Conservation (phyloP, 2,113 vertebrate genomes). For the Asarcornis scutulata region DNA sequence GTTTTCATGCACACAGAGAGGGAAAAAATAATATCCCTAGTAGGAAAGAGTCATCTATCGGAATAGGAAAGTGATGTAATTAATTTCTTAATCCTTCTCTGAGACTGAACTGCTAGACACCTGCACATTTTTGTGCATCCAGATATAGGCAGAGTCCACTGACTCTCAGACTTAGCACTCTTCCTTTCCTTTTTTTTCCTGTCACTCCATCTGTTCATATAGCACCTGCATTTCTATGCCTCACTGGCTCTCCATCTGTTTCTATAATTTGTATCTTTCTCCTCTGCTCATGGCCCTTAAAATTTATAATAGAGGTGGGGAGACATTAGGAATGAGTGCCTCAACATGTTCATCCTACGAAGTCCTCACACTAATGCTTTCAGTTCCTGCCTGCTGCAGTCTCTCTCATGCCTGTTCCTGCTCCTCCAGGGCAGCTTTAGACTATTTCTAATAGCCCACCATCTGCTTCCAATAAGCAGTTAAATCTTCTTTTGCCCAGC, state of each 20-base stretch:
- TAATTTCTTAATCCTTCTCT: background rate
- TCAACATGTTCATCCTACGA: conserved; percentile 34
- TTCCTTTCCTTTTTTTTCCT: background rate
- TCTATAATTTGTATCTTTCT: conserved; percentile 45
- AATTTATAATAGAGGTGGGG: conserved; percentile 23
- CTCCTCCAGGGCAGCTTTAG: conserved; percentile 51
- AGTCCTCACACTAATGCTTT: conserved; percentile 19
- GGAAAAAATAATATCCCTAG: background rate
- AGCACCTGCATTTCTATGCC: conserved; percentile 60
- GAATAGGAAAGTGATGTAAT: background rate
- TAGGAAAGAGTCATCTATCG: background rate
- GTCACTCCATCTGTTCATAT: conserved; percentile 45
- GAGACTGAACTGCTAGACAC: background rate
- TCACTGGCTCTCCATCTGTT: conserved; percentile 63
- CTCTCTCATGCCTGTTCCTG: background rate
- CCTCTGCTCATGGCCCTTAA: conserved; percentile 15
- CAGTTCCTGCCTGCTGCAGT: conserved; percentile 1
- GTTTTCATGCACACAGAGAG: background rate
- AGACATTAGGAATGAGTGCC: conserved; percentile 19
- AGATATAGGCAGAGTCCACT: background rate
- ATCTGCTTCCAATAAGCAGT: conserved; percentile 47
- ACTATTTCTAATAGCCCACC: conserved; percentile 25
- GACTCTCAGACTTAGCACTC: conserved; percentile 31
- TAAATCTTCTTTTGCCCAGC: conserved; percentile 55
- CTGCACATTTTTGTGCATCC: conserved; percentile 25